A percentile compares a stretch with the other conserved stretches of the same genome.
Conservation (phyloP, 2,888 invertebrate species). For the Tholera decimalis region DNA sequence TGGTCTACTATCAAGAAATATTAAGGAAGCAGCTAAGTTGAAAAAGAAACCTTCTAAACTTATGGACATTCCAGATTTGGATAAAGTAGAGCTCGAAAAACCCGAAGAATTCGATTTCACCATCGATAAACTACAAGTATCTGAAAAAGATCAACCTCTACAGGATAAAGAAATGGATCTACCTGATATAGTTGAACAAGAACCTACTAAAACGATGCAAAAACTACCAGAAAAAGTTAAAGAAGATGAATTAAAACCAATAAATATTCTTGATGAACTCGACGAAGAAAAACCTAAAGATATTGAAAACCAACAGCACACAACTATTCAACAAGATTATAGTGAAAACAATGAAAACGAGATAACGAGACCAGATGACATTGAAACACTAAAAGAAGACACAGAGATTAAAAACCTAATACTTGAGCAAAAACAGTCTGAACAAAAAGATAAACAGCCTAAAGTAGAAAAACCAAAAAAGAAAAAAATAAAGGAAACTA, state of each 20-base stretch:
- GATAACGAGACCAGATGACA: background rate
- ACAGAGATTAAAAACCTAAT: constrained; percentile 7
- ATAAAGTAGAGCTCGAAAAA: constrained; percentile 89
- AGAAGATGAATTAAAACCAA: constrained; percentile 25
- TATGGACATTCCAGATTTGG: constrained; percentile 88
- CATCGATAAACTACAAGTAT: constrained; percentile 52
- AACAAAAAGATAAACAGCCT: constrained; percentile 8
- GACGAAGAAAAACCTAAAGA: constrained; percentile 9
- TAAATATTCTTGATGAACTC: constrained; percentile 11
- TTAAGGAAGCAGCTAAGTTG: constrained; percentile 93
- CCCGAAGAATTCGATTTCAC: constrained; percentile 75
- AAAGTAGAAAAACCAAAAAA: constrained; percentile 25
- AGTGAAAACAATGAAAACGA: constrained; percentile 10
- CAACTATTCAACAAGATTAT: background rate
- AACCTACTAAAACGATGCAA: constrained; percentile 26
- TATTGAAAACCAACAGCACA: constrained; percentile 15
- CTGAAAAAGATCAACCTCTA: constrained; percentile 6
- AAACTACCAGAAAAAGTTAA: constrained; percentile 3
- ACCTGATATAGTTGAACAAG: constrained; percentile 12
- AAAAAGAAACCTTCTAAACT: constrained; percentile 91
- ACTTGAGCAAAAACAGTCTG: constrained; percentile 12
- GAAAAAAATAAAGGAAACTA: constrained; percentile 20
- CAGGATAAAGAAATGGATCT: constrained; percentile 39
- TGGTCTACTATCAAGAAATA: constrained; percentile 93
- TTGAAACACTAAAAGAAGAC: constrained; percentile 13